phyloP scores from a whole-genome alignment of 2,113 vertebrate species.

The Podiceps cristatus region DNA sequence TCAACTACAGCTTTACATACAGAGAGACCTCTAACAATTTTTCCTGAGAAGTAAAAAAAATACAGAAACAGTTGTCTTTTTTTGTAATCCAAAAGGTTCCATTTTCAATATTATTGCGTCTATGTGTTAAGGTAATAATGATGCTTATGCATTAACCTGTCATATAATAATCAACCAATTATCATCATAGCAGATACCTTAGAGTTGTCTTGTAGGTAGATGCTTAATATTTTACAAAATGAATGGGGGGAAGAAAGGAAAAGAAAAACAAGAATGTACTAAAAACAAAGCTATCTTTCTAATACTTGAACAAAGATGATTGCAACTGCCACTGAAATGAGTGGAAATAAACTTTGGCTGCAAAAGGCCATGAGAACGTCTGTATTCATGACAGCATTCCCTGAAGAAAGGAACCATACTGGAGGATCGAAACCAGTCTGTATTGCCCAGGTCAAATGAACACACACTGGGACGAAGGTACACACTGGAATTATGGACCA shows the following conservation, averaged over 20 bases:
- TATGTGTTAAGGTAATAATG: neutral
- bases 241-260: neutral
- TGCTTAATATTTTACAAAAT: neutral
- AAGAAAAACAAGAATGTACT: neutral
- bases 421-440: neutral
- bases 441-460: accelerated
- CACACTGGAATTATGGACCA: neutral
- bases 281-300: neutral
- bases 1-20: neutral
- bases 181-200: neutral
- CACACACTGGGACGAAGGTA: accelerated
- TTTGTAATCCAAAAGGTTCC: neutral
- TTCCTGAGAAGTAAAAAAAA: neutral
- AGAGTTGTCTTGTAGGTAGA: neutral
- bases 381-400: neutral
- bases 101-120: neutral
- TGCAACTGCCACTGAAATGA: neutral
- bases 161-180: neutral
- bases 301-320: neutral
- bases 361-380: accelerated
- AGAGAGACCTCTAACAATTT: neutral
- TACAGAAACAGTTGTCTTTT: neutral
- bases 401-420: neutral
- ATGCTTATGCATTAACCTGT: neutral
- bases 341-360: neutral